A percentile compares a stretch with the other conserved stretches of the same genome.
phyloP scores from a whole-genome alignment of 2,888 invertebrate genomes.

The Nematopogon swammerdamellus region DNA sequence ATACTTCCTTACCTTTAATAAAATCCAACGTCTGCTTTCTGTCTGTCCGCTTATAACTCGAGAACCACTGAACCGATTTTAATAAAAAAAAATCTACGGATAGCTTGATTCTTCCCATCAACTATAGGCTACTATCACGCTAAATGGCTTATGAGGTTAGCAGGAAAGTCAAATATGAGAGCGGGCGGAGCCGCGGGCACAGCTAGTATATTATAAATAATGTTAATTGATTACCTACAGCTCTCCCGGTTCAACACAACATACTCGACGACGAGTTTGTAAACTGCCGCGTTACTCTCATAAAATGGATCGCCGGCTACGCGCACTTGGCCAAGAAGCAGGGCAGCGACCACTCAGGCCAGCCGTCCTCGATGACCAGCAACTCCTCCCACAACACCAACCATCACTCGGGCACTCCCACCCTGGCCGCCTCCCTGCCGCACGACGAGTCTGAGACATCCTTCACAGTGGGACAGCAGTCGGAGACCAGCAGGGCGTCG shows the following conservation, averaged over 20 bases:
- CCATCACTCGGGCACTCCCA: conserved; percentile 36
- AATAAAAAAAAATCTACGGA: too few species aligned
- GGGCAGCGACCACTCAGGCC: conserved; percentile 39
- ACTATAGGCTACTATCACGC: too few species aligned
- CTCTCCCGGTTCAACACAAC: conserved; percentile 72
- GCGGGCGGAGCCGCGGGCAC: too few species aligned
- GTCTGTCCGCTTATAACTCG: too few species aligned
- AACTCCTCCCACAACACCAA: conserved; percentile 30
- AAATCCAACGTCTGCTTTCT: too few species aligned
- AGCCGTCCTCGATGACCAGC: conserved; percentile 46
- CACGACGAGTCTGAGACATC: conserved; percentile 47
- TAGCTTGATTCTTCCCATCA: too few species aligned
- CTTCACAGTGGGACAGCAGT: conserved; percentile 41
- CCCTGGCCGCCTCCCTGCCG: conserved; percentile 34
- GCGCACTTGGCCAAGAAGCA: conserved; percentile 72
- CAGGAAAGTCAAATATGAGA: too few species aligned
- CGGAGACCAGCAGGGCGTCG: conserved; percentile 49
- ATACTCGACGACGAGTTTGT: conserved; percentile 66
- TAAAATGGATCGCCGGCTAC: conserved; percentile 87
- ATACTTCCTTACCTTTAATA: too few species aligned
- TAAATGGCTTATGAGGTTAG: too few species aligned
- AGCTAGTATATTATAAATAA: too few species aligned
- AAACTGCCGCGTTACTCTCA: conserved; percentile 76
- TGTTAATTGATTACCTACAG: conserved; percentile 44
- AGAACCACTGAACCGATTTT: too few species aligned